Evolutionary conservation across 2,888 invertebrate species (phyloP).

Genomic region (Drosophila ustulata): DNA sequence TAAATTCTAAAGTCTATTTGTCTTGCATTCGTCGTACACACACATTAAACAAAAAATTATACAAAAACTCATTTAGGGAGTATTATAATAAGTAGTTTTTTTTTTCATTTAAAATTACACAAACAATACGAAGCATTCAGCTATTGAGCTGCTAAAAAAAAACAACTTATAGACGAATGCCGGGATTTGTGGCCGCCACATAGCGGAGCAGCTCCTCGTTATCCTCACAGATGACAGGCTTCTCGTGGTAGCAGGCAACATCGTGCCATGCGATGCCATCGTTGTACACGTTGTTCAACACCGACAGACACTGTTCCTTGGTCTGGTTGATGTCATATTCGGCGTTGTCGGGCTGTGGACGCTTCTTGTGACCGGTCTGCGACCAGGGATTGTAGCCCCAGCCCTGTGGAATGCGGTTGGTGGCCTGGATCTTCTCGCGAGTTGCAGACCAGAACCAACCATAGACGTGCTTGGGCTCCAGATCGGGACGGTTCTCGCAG

Average conservation of each 20-base stretch:
- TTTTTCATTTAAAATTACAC: conserved; percentile 73
- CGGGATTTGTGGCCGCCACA: conserved; percentile 93
- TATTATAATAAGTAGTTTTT: conserved; percentile 74
- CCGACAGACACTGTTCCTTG: conserved; percentile 93
- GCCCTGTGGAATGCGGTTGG: conserved; percentile 88
- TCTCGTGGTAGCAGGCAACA: conserved; percentile 96
- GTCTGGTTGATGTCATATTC: conserved; percentile 96
- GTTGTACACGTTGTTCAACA: conserved; percentile 96
- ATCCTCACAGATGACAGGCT: conserved; percentile 96
- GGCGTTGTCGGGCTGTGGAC: conserved; percentile 94
- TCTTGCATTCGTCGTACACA: conserved; percentile 79
- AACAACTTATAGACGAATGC: conserved; percentile 90
- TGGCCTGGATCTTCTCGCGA: conserved; percentile 93
- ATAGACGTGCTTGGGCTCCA: conserved; percentile 93
- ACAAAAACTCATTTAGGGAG: conserved; percentile 78
- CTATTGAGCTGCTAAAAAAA: background rate
- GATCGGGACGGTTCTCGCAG: conserved; percentile 93
- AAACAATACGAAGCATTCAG: conserved; percentile 66
- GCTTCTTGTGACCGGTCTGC: conserved; percentile 95
- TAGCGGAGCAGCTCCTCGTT: conserved; percentile 94
- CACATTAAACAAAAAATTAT: conserved; percentile 80
- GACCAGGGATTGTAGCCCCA: conserved; percentile 95
- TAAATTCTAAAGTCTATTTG: conserved; percentile 85
- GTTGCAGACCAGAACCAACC: conserved; percentile 98
- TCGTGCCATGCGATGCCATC: conserved; percentile 98